Evolutionary conservation across 2,113 vertebrate genomes (phyloP).

Genomic region (Glaucomys volans): DNA sequence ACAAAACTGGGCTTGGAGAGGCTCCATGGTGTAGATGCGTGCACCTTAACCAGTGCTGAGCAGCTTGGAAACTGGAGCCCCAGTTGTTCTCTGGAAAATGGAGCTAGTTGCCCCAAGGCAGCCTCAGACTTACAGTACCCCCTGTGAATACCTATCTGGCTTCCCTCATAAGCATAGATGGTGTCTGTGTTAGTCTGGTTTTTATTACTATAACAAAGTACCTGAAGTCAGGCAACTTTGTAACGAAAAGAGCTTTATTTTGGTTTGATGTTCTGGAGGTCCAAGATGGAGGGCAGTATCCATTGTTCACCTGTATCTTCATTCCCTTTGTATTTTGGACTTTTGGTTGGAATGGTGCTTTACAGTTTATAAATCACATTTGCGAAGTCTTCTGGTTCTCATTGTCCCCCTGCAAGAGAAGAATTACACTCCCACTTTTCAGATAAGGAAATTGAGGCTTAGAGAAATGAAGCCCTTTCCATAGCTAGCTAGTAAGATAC

Average conservation of each 20-base stretch:
- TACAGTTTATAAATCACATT: background rate
- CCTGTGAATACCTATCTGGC: too few relatives aligned
- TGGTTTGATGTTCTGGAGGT: background rate
- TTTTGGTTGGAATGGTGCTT: background rate
- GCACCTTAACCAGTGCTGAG: background rate
- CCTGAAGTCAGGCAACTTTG: background rate
- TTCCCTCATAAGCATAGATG: fast-evolving
- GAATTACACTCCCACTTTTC: background rate
- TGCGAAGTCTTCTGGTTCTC: slow-evolving; percentile 11
- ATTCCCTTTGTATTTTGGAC: background rate
- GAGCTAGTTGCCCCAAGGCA: background rate
- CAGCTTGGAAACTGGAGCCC: background rate
- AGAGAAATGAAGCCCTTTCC: background rate
- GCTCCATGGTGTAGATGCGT: background rate
- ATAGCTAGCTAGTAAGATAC: background rate
- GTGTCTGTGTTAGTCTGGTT: background rate
- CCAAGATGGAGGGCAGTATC: background rate
- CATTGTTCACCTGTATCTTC: background rate
- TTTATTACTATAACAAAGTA: background rate
- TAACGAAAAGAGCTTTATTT: background rate
- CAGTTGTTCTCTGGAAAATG: slow-evolving; percentile 30
- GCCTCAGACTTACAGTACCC: background rate
- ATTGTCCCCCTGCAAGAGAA: background rate
- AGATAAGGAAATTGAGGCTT: slow-evolving; percentile 1
- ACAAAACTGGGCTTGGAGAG: background rate